phyloP scores from a whole-genome alignment of 2,113 vertebrate species.

The Trichechus manatus region DNA sequence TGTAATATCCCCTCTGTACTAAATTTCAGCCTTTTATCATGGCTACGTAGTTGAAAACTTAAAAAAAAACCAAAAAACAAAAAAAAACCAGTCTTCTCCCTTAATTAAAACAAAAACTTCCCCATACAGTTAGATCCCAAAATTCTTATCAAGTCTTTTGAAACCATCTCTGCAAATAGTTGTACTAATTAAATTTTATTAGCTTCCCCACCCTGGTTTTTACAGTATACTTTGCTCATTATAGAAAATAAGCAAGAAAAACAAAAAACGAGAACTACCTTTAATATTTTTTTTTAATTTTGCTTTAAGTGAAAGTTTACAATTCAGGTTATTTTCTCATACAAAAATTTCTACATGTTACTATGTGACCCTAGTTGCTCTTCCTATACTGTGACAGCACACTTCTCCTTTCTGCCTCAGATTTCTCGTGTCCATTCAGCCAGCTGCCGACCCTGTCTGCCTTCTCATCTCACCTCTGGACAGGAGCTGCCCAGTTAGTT shows the following conservation, averaged over 20 bases:
- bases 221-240: not conserved
- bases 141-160: conserved; percentile 32
- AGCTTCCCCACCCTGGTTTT: not conserved
- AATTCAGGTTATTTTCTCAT: too few species aligned
- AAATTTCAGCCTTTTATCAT: not conserved
- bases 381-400: too few species aligned
- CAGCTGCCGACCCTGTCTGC: too few species aligned
- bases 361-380: too few species aligned
- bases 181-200: conserved; percentile 38
- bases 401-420: too few species aligned
- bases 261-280: not conserved
- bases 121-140: not conserved
- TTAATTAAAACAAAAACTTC: not conserved
- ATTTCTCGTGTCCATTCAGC: too few species aligned
- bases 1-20: not conserved
- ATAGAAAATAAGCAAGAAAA: not conserved
- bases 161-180: not conserved
- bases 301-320: too few species aligned
- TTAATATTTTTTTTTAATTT: not conserved
- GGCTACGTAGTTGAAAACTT: not conserved
- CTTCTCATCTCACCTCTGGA: too few species aligned
- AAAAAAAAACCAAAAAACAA: not conserved
- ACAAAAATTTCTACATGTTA: too few species aligned
- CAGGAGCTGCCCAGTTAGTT: too few species aligned
- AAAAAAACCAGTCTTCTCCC: not conserved